A percentile compares a stretch with the other conserved stretches of the same genome.
Evolutionary conservation across 2,113 vertebrate species (phyloP).

Genomic region (Upupa epops): DNA sequence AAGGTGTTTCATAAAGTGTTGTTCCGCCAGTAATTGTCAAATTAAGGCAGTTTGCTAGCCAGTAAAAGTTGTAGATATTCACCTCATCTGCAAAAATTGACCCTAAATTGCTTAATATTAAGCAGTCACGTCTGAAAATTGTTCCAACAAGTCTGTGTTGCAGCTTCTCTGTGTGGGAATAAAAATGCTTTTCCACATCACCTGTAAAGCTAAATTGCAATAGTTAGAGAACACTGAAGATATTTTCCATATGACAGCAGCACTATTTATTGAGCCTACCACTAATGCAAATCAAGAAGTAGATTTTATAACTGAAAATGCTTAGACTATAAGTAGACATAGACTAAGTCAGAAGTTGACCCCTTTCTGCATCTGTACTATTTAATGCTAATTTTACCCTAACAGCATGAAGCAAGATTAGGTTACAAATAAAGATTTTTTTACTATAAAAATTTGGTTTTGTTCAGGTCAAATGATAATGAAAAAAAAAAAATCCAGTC

Average conservation of each 20-base stretch:
- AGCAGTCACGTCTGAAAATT: not conserved
- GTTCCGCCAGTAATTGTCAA: not conserved
- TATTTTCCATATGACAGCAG: not conserved
- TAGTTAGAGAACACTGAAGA: not conserved
- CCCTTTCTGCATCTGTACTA: not conserved
- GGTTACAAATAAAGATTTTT: not conserved
- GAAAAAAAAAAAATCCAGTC: not conserved
- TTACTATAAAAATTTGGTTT: not conserved
- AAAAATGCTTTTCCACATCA: not conserved
- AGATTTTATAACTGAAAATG: not conserved
- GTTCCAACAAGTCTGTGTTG: not conserved
- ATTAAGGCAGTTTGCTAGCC: not conserved
- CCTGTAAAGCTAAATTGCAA: not conserved
- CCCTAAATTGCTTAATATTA: not conserved
- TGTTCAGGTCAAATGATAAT: not conserved
- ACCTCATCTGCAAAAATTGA: not conserved
- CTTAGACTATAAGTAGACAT: not conserved
- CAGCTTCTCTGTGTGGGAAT: not conserved
- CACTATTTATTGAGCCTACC: not conserved
- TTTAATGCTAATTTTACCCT: not conserved
- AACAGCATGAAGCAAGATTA: not conserved
- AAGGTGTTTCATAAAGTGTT: not conserved
- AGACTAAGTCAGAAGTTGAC: not conserved
- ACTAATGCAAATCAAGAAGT: not conserved
- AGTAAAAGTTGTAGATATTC: not conserved